phyloP scores from a whole-genome alignment of 2,888 invertebrate genomes.

The Zhengitettix transpicula region DNA sequence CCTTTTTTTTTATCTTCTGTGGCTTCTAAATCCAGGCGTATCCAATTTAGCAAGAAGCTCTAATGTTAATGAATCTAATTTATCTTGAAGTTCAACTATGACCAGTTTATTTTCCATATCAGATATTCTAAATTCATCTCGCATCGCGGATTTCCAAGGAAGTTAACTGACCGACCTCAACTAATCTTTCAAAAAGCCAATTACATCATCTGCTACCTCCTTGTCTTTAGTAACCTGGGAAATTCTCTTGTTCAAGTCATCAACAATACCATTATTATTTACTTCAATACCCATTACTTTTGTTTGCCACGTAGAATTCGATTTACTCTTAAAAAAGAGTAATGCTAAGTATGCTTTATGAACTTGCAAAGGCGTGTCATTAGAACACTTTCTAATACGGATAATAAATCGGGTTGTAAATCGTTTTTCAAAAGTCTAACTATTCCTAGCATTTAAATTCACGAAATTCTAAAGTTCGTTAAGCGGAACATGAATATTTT shows the following conservation, averaged over 20 bases:
- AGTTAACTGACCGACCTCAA: background rate
- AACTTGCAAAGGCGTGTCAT: no score
- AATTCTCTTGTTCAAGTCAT: background rate
- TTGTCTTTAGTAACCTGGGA: background rate
- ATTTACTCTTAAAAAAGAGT: background rate
- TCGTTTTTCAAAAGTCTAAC: no score
- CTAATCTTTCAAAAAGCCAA: background rate
- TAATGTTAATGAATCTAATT: constrained; percentile 4
- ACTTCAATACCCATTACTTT: no score
- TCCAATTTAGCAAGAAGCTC: constrained; percentile 3
- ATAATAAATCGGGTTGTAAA: no score
- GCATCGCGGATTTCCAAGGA: background rate
- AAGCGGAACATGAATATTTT: no score
- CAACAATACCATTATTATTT: no score
- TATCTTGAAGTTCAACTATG: constrained; percentile 10
- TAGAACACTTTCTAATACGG: no score
- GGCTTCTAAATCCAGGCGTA: background rate
- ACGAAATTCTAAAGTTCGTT: no score
- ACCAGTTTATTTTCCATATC: constrained; percentile 9
- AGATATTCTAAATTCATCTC: constrained; percentile 7
- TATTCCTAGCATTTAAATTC: no score
- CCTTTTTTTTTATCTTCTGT: constrained; percentile 4
- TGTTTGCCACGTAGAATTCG: no score
- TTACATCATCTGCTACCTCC: background rate
- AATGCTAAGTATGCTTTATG: background rate